Evolutionary conservation across 1,140 invertebrate species (phyloP), one percentile per base, ranked within the genome.

Genomic region (Ceratina calcarata): DNA sequence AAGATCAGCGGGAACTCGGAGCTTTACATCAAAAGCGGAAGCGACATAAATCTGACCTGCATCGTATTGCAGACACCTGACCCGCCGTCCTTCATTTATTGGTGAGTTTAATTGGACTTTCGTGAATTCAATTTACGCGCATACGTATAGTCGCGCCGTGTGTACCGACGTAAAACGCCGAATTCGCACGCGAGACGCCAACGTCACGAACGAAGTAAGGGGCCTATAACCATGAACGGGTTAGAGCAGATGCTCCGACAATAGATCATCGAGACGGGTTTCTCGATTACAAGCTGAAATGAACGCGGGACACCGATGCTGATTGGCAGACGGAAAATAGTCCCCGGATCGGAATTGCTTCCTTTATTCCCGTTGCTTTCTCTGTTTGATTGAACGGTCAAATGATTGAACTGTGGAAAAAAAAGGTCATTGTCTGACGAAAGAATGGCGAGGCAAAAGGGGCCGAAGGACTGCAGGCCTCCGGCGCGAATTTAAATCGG

Each of bases 31-130:
- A 96, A 97, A 86, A 97, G 96, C 85, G 97, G 97, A 51, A 97
- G 96, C 85, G 97, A 98, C 94, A 97, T 98, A 90, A 98, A 98
- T 93, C 94, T 98, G 86, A 98, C 97, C 67, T 98, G 97, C 93
- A 94, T 97, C 80, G 97, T 97, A 8, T 94, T 95, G 81, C 96
- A 97, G 90, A 97, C 97, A 37, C 97, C 97, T 0, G 96, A 97
- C 82, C 97, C 97, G n/a, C 97, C 97, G 57, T 95, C 95, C 86
- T 98, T 97, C 92, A 98, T 98, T 91, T 97, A 97, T 91, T 98
- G 97, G 97, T 92, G 69, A 91, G 88, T 91, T 80, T 72, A 78
- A 78, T 79, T 79, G 55, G 62, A 79, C 45, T 79, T 79, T 74
- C 22, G 32, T 18, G 24, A 74, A 79, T 67, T 74, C 53, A 60